These are phyloP conservation scores for Egretta garzetta DNA, from an alignment of 2,113 vertebrate species.

Conservation along the genomic window DNA sequence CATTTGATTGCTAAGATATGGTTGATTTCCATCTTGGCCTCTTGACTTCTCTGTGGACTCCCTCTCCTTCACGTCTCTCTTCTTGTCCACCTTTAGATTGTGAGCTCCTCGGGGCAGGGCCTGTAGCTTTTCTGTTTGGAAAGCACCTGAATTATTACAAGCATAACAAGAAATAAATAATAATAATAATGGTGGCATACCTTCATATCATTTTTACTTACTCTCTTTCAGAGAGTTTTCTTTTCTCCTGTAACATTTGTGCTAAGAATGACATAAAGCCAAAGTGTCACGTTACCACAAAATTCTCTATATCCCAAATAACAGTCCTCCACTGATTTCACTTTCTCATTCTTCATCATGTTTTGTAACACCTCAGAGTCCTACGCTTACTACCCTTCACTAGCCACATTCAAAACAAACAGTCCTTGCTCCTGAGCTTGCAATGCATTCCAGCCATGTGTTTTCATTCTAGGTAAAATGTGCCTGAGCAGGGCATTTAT, in stretches of 20 bases:
- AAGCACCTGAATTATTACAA: constrained; percentile 40
- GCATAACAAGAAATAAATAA: constrained; percentile 53
- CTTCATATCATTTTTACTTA: constrained; percentile 48
- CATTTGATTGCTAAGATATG: background rate
- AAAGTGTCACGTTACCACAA: background rate
- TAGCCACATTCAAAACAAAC: background rate
- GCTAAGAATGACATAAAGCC: background rate
- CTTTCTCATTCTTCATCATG: background rate
- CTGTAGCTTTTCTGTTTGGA: constrained; percentile 49
- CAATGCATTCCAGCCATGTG: background rate
- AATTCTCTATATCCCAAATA: background rate
- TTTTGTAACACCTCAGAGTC: background rate
- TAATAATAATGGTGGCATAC: constrained; percentile 37
- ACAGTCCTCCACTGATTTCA: background rate
- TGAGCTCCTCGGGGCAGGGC: constrained; percentile 41
- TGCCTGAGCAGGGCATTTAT: background rate
- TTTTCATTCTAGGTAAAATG: background rate
- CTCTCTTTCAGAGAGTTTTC: background rate
- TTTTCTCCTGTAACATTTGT: background rate
- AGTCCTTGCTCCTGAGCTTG: background rate
- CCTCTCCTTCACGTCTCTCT: background rate
- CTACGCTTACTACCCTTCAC: background rate
- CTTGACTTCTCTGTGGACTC: background rate
- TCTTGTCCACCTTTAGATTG: constrained; percentile 41
- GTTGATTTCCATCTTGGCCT: background rate